Conservation (phyloP, 1,140 invertebrate genomes). For the Drosophila elegans region DNA sequence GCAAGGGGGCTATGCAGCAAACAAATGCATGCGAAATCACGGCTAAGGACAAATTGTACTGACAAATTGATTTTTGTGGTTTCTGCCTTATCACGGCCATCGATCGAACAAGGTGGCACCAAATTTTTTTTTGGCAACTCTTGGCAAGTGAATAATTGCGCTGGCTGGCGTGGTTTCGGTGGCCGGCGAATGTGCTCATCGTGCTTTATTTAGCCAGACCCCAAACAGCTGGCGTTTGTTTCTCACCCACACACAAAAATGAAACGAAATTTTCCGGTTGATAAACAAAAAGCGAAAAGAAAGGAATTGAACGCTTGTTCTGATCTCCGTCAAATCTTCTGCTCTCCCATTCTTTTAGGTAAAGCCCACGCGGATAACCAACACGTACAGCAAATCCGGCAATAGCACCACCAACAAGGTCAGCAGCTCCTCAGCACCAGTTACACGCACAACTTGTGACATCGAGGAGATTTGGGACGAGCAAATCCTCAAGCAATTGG, state of each 20-base stretch:
- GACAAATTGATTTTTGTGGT: conserved; percentile 38
- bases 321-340: conserved; percentile 12
- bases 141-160: conserved; percentile 50
- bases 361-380: conserved; percentile 85
- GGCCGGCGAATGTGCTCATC: conserved; percentile 70
- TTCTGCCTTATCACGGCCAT: conserved; percentile 55
- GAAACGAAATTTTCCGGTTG: conserved; percentile 60
- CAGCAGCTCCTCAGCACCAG: conserved; percentile 84
- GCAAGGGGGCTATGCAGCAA: not conserved
- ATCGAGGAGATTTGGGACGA: conserved; percentile 91
- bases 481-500: conserved; percentile 89
- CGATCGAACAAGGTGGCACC: conserved; percentile 30
- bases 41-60: conserved; percentile 55
- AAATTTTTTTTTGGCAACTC: conserved; percentile 22
- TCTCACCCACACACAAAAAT: conserved; percentile 27
- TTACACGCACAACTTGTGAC: conserved; percentile 86
- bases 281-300: conserved; percentile 61
- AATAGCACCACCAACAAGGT: conserved; percentile 56
- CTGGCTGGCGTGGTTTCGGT: conserved; percentile 23
- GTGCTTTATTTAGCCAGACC: conserved; percentile 59
- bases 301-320: conserved; percentile 2
- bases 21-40: conserved; percentile 25
- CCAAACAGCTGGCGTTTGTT: conserved; percentile 59
- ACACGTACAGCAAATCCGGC: conserved; percentile 70
- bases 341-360: conserved; percentile 83